These are phyloP conservation scores for Dascyllus trimaculatus DNA, from an alignment of 2,113 vertebrate species.

Conservation along the genomic window DNA sequence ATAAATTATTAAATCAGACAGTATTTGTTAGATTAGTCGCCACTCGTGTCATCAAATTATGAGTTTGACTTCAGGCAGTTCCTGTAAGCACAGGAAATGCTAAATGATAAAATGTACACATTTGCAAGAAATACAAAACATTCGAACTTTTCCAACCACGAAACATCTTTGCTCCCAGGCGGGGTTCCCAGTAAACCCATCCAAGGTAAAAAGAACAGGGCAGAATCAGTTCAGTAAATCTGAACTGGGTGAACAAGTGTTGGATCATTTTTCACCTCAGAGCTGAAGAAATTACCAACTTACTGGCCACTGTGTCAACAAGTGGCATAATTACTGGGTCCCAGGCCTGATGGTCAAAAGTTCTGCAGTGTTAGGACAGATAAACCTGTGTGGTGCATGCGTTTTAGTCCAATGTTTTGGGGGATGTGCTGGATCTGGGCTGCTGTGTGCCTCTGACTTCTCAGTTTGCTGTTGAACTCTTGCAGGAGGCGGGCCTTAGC, in stretches of 20 bases:
- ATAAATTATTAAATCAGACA: too few species aligned
- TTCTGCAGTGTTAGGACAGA: neutral
- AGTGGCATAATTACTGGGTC: slow-evolving; percentile 36
- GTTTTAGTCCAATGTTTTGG: slow-evolving; percentile 63
- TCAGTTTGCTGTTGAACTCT: slow-evolving; percentile 85
- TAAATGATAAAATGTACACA: too few species aligned
- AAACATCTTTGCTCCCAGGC: too few species aligned
- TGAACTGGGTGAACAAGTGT: slow-evolving; percentile 12
- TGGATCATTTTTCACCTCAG: slow-evolving; percentile 20
- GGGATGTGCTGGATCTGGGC: slow-evolving; percentile 73
- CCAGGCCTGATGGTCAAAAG: slow-evolving; percentile 36
- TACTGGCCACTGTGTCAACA: slow-evolving; percentile 22
- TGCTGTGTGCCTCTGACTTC: slow-evolving; percentile 81
- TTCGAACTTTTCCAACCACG: too few species aligned
- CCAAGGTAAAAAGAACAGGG: neutral
- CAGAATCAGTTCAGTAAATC: slow-evolving; percentile 1
- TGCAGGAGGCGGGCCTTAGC: slow-evolving; percentile 85
- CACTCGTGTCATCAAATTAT: too few species aligned
- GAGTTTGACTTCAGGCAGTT: too few species aligned
- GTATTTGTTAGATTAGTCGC: neutral
- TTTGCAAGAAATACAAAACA: too few species aligned
- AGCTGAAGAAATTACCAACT: slow-evolving; percentile 12
- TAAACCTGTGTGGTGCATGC: slow-evolving; percentile 65
- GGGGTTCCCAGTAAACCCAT: neutral
- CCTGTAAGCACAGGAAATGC: too few species aligned